These are phyloP conservation scores for Riparia riparia DNA, from an alignment of 2,113 vertebrate genomes.

Conservation along the genomic window DNA sequence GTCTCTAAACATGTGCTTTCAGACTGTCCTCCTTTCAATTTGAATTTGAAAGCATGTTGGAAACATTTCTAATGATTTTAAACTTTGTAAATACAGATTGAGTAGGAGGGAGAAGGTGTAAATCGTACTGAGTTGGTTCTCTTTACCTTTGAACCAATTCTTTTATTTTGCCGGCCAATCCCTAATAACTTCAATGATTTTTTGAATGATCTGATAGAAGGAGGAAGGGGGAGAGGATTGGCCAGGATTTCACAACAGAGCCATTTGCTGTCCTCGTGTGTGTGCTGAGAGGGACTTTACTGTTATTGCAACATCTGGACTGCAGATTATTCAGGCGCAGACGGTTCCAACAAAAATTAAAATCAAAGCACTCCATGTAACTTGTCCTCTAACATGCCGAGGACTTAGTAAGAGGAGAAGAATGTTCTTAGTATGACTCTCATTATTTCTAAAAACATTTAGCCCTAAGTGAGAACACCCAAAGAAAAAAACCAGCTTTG, in stretches of 20 bases:
- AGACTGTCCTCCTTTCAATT: neutral
- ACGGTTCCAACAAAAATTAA: slow-evolving; percentile 43
- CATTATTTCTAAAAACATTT: slow-evolving; percentile 56
- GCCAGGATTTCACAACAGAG: neutral
- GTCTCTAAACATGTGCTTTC: neutral
- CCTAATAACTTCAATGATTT: neutral
- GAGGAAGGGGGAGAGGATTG: neutral
- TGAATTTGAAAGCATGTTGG: neutral
- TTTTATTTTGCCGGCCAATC: neutral
- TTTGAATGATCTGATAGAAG: neutral
- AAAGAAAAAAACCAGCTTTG: neutral
- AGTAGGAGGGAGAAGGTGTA: neutral
- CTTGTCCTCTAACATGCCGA: slow-evolving; percentile 9
- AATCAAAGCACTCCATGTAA: slow-evolving; percentile 40
- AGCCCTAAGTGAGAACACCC: slow-evolving; percentile 34
- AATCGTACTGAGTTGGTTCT: neutral
- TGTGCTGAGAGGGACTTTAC: neutral
- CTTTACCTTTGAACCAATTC: neutral
- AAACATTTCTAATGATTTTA: neutral
- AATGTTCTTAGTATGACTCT: slow-evolving; percentile 44
- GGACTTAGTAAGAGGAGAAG: slow-evolving; percentile 12
- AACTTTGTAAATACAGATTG: neutral
- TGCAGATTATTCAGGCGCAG: slow-evolving; percentile 28
- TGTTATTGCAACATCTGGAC: slow-evolving; percentile 52
- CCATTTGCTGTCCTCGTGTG: neutral